Base-by-base conservation (phyloP, 2,113 vertebrate genomes). In the Ophiodon elongatus region DNA sequence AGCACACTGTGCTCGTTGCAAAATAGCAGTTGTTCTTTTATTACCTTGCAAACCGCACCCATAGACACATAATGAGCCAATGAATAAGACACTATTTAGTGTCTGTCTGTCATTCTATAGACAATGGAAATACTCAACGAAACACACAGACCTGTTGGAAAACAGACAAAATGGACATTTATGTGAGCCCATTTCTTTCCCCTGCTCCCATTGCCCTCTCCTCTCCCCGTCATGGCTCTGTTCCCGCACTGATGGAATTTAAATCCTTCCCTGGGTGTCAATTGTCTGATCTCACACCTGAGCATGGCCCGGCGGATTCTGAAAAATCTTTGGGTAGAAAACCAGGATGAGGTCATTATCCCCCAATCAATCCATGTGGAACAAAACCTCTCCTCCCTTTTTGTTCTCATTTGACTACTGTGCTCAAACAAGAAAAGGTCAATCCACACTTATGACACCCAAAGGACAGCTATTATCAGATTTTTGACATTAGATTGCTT, bases 251-350 rank as follows among this genome's bases (percentile, higher is more conserved):
- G 65, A 88, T 90, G 62, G 71, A 77, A 86, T 82, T 54, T 83
- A 90, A 91, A 92, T 81, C 64, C 83, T 79, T 84, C 68, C 67
- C 45, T 60, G 17, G 47, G 21, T 78, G 73, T 86, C 82, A 87
- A 43, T 63, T 82, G 71, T 89, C 73, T 88, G 72, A 85, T 87
- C 63, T 72, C 60, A 64, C 79, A 89, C 83, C 75, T 80, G 74
- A 82, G 76, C 52, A 72, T 3, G 5, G 85, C 27, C 72, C 23
- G 9, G 14, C 62, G 83, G 83, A 89, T 82, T 74, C 62, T 52
- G 50, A 73, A 70, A 82, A 83, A 76, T 89, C 84, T 91, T 75
- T 14, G 29, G 72, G 56, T 65, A 63, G 79, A 90, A 83, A 83
- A 68, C 62, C 52, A 39, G 66, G 72, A 81, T 83, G 56, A 85